Evolutionary conservation across 2,797 vertebrate species (phyloP).

Genomic region (Gobio occitaniae): DNA sequence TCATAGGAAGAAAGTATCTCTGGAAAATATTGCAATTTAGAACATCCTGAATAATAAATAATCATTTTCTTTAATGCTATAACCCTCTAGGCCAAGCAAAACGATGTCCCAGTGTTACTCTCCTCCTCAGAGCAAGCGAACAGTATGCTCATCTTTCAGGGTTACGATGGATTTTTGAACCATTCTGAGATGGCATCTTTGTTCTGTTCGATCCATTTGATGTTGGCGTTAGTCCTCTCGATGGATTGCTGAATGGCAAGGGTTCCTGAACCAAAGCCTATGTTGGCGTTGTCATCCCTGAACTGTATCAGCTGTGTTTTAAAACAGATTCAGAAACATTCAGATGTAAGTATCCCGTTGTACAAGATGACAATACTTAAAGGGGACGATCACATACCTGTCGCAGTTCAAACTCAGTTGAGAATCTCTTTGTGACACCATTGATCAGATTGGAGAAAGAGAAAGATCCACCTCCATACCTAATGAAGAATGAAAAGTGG

Average conservation of each 20-base stretch:
- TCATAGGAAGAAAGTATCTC: constrained; percentile 17
- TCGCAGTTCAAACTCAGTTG: constrained; percentile 82
- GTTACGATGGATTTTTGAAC: constrained; percentile 64
- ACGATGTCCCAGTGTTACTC: background rate
- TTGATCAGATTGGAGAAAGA: constrained; percentile 90
- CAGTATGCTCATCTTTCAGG: background rate
- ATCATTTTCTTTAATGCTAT: background rate
- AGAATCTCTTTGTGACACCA: constrained; percentile 84
- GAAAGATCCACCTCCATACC: constrained; percentile 92
- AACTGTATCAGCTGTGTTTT: constrained; percentile 84
- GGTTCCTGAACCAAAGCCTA: constrained; percentile 88
- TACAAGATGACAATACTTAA: background rate
- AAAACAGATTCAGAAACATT: constrained; percentile 6
- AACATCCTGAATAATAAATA: constrained; percentile 49
- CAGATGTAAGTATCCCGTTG: background rate
- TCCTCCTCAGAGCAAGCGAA: constrained; percentile 20
- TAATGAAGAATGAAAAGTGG: constrained; percentile 60
- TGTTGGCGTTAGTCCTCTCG: constrained; percentile 88
- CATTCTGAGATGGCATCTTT: constrained; percentile 68
- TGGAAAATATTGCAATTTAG: background rate
- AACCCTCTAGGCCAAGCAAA: background rate
- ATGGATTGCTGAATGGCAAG: constrained; percentile 91
- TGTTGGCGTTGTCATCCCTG: constrained; percentile 75
- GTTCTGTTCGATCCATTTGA: constrained; percentile 88
- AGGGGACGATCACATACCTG: constrained; percentile 78